Conservation (phyloP, 2,113 vertebrate genomes). For the Rhinoptilus africanus region DNA sequence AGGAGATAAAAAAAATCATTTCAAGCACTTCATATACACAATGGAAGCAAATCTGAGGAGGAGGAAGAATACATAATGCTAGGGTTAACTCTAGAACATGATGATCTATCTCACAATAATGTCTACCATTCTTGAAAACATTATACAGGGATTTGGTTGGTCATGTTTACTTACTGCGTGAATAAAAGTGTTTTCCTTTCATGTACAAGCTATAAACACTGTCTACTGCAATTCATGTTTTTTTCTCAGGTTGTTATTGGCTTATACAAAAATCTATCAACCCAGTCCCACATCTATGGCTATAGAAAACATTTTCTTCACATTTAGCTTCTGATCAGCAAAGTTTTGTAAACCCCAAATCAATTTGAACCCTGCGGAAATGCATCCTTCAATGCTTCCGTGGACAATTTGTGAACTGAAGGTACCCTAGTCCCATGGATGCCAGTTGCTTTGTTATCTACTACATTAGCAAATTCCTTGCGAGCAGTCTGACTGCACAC, state of each 20-base stretch:
- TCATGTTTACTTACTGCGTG: too few relatives aligned
- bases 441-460: background rate
- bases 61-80: background rate
- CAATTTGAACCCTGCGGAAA: background rate
- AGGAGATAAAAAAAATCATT: background rate
- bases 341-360: background rate
- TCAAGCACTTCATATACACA: background rate
- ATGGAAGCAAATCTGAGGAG: background rate
- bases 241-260: background rate
- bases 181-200: background rate
- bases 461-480: background rate
- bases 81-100: background rate
- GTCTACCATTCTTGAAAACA: background rate
- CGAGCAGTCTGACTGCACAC: background rate
- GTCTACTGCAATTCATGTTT: background rate
- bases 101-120: background rate
- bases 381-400: background rate
- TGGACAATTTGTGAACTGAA: background rate
- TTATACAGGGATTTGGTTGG: background rate
- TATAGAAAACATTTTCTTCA: background rate
- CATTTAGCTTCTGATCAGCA: background rate
- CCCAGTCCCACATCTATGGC: background rate
- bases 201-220: accelerated
- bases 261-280: background rate
- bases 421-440: background rate